A percentile compares a stretch with the other conserved stretches of the same genome.
Conservation (phyloP, 2,113 vertebrate genomes). For the Aphelocoma coerulescens region DNA sequence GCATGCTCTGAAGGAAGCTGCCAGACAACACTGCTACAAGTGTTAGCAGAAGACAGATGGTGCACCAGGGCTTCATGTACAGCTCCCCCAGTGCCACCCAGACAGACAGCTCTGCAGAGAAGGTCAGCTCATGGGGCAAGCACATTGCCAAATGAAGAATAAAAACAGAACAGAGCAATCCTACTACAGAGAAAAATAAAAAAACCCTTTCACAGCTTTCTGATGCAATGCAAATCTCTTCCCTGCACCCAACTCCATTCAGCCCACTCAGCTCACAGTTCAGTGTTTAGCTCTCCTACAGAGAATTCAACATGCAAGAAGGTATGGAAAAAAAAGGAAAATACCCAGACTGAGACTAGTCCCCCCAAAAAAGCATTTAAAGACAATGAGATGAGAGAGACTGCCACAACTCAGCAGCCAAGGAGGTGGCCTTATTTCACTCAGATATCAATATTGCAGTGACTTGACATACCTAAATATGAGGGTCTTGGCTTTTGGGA, state of each 20-base stretch:
- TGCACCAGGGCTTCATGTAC: background rate
- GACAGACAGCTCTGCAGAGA: background rate
- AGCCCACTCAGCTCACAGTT: background rate
- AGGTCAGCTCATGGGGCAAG: background rate
- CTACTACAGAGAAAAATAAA: rapidly evolving
- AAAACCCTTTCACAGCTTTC: background rate
- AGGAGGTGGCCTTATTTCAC: background rate
- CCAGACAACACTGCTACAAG: background rate
- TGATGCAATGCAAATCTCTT: background rate
- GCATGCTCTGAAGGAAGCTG: background rate
- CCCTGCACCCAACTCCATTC: background rate
- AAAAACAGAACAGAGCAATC: background rate
- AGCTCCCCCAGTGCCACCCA: background rate
- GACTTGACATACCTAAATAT: background rate
- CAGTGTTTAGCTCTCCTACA: background rate
- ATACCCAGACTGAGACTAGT: background rate
- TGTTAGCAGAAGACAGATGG: background rate
- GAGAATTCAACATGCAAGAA: background rate
- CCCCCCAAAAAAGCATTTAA: background rate
- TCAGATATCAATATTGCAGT: background rate
- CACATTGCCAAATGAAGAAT: background rate
- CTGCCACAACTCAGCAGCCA: background rate
- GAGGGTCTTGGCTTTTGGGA: background rate
- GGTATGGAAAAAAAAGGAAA: background rate
- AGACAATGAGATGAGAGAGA: background rate